Conservation (phyloP, 2,797 vertebrate species). For the Meda fulgida region DNA sequence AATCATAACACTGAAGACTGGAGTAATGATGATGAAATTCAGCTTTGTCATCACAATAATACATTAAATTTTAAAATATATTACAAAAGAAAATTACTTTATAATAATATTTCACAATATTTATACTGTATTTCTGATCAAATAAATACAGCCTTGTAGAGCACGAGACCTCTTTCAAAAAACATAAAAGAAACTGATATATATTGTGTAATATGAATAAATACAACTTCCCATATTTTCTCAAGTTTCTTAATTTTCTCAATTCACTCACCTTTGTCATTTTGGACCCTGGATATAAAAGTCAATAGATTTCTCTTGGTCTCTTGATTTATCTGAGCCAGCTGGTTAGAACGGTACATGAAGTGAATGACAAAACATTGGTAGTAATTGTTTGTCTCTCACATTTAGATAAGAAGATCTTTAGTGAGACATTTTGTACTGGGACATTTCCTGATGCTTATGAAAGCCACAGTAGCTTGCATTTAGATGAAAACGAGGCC, state of each 20-base stretch:
- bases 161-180: not conserved
- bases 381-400: slow-evolving; percentile 25
- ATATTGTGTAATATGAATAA: not conserved
- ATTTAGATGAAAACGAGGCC: not conserved
- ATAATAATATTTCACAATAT: not conserved
- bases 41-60: not conserved
- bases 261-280: not conserved
- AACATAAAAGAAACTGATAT: not conserved
- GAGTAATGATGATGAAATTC: not conserved
- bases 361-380: slow-evolving; percentile 1
- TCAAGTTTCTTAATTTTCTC: not conserved
- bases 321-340: slow-evolving; percentile 9
- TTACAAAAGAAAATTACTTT: no score
- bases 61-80: no score
- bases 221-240: not conserved
- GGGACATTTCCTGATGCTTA: slow-evolving; percentile 23
- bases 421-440: slow-evolving; percentile 22
- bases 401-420: slow-evolving; percentile 9
- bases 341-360: slow-evolving; percentile 2
- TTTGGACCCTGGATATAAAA: not conserved
- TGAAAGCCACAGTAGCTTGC: slow-evolving; percentile 8
- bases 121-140: not conserved
- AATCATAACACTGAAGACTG: not conserved
- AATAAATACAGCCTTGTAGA: not conserved
- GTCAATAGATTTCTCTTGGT: not conserved